A percentile compares a stretch with the other conserved stretches of the same genome.
phyloP scores from a whole-genome alignment of 2,888 invertebrate species.

The Apamea sordens region DNA sequence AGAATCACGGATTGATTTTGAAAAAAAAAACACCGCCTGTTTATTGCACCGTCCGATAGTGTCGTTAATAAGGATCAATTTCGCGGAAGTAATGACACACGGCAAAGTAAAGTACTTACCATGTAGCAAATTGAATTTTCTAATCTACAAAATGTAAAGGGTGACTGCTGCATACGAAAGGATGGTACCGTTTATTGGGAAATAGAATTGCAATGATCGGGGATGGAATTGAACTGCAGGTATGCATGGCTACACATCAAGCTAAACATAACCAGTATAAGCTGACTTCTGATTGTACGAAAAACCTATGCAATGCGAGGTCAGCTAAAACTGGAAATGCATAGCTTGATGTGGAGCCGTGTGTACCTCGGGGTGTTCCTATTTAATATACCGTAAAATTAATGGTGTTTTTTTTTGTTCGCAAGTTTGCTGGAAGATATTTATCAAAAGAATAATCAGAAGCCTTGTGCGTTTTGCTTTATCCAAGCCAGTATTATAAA shows the following conservation, averaged over 20 bases:
- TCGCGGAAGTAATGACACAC: too few species aligned
- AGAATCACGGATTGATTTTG: too few species aligned
- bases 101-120: too few species aligned
- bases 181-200: conserved; percentile 44
- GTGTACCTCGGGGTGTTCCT: background rate
- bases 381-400: background rate
- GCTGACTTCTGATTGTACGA: too few species aligned
- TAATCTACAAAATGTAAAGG: conserved; percentile 60
- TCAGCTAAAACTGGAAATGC: too few species aligned
- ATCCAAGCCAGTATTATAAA: background rate
- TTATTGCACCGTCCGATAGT: too few species aligned
- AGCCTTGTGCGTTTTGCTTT: background rate
- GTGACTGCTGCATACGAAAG: conserved; percentile 60
- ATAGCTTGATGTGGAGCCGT: too few species aligned
- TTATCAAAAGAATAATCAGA: background rate
- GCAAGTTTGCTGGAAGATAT: background rate
- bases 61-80: too few species aligned
- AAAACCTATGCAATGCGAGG: too few species aligned
- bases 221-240: conserved; percentile 31
- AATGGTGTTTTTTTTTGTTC: background rate
- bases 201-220: conserved; percentile 45
- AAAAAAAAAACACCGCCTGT: too few species aligned
- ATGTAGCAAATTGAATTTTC: conserved; percentile 60
- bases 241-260: too few species aligned
- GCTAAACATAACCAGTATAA: too few species aligned